Percentiles rank a stretch among this genome's conserved stretches.
phyloP scores from a whole-genome alignment of 2,797 vertebrate species.

The Gobio occitaniae region DNA sequence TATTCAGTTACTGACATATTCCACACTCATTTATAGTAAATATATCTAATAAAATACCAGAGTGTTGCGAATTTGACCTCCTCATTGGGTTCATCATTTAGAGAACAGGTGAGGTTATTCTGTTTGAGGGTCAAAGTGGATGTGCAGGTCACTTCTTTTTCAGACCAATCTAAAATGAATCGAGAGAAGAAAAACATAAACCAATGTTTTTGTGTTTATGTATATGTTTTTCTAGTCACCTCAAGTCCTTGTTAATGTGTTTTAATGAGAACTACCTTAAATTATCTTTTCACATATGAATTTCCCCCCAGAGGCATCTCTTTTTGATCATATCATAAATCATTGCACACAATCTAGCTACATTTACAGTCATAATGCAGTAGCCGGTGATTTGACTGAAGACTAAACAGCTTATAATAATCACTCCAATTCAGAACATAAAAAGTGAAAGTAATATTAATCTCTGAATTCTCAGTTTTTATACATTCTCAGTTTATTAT shows the following conservation, averaged over 20 bases:
- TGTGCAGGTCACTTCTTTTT: constrained; percentile 68
- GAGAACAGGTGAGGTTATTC: constrained; percentile 64
- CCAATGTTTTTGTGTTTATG: too few species aligned
- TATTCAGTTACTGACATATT: neutral
- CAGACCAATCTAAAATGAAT: neutral
- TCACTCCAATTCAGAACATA: neutral
- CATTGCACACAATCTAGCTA: neutral
- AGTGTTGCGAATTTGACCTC: constrained; percentile 51
- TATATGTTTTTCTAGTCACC: neutral
- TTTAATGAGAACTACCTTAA: neutral
- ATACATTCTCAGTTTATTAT: neutral
- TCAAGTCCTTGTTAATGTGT: neutral
- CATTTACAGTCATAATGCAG: neutral
- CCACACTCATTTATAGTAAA: neutral
- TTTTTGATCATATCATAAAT: neutral
- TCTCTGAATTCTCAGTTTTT: neutral
- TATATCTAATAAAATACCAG: constrained; percentile 6
- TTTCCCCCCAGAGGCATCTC: neutral
- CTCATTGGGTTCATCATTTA: constrained; percentile 55
- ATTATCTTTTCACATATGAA: neutral
- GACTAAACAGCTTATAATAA: neutral
- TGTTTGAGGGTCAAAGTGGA: constrained; percentile 56
- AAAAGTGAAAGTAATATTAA: neutral
- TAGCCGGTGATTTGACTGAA: neutral
- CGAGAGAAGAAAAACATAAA: neutral